Conservation (phyloP, 2,113 vertebrate genomes). For the Bubo bubo region DNA sequence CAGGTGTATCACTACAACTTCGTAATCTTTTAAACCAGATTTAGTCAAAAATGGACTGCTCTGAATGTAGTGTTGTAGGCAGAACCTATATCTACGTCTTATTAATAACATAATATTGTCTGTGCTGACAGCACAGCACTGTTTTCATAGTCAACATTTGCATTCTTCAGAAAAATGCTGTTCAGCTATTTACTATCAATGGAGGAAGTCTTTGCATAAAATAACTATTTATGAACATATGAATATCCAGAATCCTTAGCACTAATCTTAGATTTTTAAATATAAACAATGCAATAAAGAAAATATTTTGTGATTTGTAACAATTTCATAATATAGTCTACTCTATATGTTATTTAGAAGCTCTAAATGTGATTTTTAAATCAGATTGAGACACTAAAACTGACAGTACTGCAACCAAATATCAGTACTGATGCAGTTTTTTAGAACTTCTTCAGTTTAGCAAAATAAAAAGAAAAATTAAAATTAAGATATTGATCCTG, state of each 20-base stretch:
- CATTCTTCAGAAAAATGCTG: background rate
- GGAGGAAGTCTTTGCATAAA: background rate
- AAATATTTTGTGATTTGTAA: background rate
- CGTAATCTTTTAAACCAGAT: background rate
- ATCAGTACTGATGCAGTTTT: background rate
- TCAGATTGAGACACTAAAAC: background rate
- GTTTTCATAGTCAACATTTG: background rate
- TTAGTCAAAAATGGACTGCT: background rate
- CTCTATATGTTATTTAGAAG: background rate
- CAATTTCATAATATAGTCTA: background rate
- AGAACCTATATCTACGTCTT: background rate
- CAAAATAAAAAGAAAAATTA: background rate
- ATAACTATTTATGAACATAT: background rate
- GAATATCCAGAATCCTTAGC: background rate
- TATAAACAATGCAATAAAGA: background rate
- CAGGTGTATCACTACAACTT: background rate
- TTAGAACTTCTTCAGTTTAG: background rate
- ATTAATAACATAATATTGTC: background rate
- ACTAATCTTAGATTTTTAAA: background rate
- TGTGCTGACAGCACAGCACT: background rate
- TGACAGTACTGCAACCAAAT: background rate
- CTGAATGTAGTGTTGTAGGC: background rate
- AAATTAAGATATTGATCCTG: background rate
- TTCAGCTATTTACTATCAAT: background rate
- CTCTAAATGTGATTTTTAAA: background rate